Base-by-base conservation (phyloP, 2,888 invertebrate genomes). In the Amiota minor region DNA sequence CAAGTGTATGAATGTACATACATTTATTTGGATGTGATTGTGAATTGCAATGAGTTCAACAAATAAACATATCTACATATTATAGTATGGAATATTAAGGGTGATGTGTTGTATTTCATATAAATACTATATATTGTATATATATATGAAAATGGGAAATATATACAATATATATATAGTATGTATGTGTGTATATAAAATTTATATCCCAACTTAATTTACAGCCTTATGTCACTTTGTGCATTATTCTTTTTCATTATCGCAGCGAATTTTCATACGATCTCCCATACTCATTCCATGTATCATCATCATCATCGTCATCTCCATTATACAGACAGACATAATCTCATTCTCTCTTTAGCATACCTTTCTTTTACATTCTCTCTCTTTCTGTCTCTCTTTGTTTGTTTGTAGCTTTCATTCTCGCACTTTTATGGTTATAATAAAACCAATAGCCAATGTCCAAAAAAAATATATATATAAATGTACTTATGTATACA, bases 221-320 rank as follows among this genome's bases (percentile, higher is more conserved):
- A 82, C 83, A 84, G 83, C 85, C 85, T 83, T 83, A 85, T 82
- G 83, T 84, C 83, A 83, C 85, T 83, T 84, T 82, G 82, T 82
- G 82, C 81, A 80, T 83, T 85, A 84, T 81, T 80, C 80, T 84
- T 82, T 81, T 82, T 84, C 84, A 82, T 82, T 82, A 82, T 81
- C 78, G 78, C 81, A 79, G 77, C 35, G 35, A 35, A 35, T 50
- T 47, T 45, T 35, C 67, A 9, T 49, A 49, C 47, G 10, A n/a
- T 20, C 9, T 12, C 67, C 47, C 49, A 69, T 35, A 35, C 35
- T 35, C 35, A 35, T 35, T 35, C 35, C 35, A 35, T 35, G 35
- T 2, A 35, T 35, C 35, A 35, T 35, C 35, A 2, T 35, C 35
- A 35, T 35, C 35, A 35, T 35, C 35, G 6, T 35, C 35, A 35